phyloP scores from a whole-genome alignment of 1,140 invertebrate genomes.

The Stratiolaelaps scimitus region DNA sequence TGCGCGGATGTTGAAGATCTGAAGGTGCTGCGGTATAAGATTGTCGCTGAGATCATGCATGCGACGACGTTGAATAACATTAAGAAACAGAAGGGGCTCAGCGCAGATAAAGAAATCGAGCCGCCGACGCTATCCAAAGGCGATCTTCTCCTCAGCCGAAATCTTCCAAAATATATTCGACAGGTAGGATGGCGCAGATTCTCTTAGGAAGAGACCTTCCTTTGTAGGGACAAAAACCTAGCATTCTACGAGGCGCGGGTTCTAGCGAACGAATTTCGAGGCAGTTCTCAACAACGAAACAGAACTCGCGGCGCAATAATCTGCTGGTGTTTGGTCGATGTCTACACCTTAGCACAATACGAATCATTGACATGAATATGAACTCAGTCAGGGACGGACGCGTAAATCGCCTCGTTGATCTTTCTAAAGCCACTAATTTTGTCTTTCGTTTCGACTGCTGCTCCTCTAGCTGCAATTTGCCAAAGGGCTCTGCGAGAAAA shows the following conservation, averaged over 20 bases:
- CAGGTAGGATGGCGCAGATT: constrained; percentile 42
- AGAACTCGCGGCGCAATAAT: too few species aligned
- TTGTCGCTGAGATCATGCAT: constrained; percentile 82
- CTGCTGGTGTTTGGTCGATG: too few species aligned
- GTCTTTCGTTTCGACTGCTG: background rate
- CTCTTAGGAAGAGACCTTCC: too few species aligned
- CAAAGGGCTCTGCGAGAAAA: constrained; percentile 67
- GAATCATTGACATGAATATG: too few species aligned
- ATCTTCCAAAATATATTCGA: constrained; percentile 49
- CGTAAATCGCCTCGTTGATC: too few species aligned
- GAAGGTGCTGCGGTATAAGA: constrained; percentile 69
- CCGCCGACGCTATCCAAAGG: constrained; percentile 43
- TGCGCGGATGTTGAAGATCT: constrained; percentile 66
- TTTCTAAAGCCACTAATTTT: background rate
- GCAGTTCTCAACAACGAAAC: too few species aligned
- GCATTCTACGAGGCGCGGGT: too few species aligned
- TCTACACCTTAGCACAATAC: too few species aligned
- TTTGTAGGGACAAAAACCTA: too few species aligned
- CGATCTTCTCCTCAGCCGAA: constrained; percentile 45
- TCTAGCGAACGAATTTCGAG: too few species aligned
- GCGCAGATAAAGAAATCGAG: constrained; percentile 43
- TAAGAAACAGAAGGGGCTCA: constrained; percentile 65
- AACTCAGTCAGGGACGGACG: too few species aligned
- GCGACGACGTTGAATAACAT: constrained; percentile 77
- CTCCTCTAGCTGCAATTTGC: constrained; percentile 48